Evolutionary conservation across 2,888 invertebrate genomes (phyloP), one percentile per base, ranked within the genome.

Genomic region (Polyommatus icarus): DNA sequence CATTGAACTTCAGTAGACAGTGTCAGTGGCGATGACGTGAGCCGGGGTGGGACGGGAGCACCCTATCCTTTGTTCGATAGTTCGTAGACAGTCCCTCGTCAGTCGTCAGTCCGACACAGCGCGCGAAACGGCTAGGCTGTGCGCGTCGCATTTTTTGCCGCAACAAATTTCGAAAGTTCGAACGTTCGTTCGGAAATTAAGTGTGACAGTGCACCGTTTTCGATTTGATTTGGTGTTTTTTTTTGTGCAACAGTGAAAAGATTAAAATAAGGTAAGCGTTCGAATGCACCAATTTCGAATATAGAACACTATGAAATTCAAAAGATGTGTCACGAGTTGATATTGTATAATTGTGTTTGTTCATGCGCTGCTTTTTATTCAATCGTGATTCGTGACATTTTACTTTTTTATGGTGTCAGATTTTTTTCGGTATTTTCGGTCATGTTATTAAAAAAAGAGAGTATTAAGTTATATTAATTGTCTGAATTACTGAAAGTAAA

Each of bases 71-170:
- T 72, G 72, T 72, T 61, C 10, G 20, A 71, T 32, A 32, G 29
- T 71, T 40, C 36, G 20, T 54, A 54, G 54, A 54, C 54, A 36
- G 36, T 10, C n/a, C 12, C 72, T 76, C 57, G 78, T 73, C 76
- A 40, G 73, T 80, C 80, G 85, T 85, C 91, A 91, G 90, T 91
- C 84, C 83, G 88, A 83, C 87, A 87, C 85, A 85, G 89, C 86
- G 88, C 90, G 91, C 85, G 87, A 85, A 84, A 85, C 87, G 85
- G 89, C 84, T 83, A 29, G 85, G 85, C 83, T 84, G 88, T 84
- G 89, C 86, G 88, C 83, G 86, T 86, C 86, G 87, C 79, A 80
- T 76, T 81, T 83, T 81, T 82, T 82, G 81, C 84, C 82, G 81
- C 80, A 80, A 83, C 80, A 80, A 83, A 84, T 83, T 83, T 84